Evolutionary conservation across 2,113 vertebrate genomes (phyloP).

Genomic region (Leptobrachium leishanense): DNA sequence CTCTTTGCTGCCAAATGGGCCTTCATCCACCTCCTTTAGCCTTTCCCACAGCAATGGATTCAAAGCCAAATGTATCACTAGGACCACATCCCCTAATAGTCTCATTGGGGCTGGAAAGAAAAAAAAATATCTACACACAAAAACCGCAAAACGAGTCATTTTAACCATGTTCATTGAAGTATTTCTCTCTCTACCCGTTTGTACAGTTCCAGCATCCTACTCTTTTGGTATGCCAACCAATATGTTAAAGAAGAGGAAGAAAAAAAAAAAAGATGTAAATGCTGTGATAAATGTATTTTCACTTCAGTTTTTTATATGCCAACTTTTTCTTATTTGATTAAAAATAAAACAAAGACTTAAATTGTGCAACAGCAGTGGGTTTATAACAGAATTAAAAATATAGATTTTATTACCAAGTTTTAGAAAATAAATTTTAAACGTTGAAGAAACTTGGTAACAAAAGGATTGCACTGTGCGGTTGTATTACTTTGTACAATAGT

Average conservation of each 20-base stretch:
- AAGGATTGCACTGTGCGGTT: no score
- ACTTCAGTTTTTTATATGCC: conserved; percentile 48
- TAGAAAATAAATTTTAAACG: no score
- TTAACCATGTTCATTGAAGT: conserved; percentile 4
- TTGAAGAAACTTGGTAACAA: no score
- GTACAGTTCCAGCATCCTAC: conserved; percentile 45
- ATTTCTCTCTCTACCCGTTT: conserved; percentile 24
- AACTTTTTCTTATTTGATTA: conserved; percentile 47
- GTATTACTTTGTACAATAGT: no score
- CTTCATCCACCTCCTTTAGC: background rate
- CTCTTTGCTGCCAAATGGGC: background rate
- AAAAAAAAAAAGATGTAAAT: conserved; percentile 43
- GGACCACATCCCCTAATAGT: background rate
- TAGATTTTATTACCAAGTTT: no score
- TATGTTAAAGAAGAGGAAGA: conserved; percentile 37
- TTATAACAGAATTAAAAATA: background rate
- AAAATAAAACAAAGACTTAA: conserved; percentile 44
- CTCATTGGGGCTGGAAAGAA: background rate
- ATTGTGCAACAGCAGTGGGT: conserved; percentile 14
- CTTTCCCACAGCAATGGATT: background rate
- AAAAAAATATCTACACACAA: background rate
- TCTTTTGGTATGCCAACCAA: conserved; percentile 45
- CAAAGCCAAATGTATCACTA: conserved; percentile 21
- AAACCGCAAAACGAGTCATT: conserved; percentile 17
- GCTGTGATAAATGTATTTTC: conserved; percentile 48